Base-by-base conservation (phyloP, 2,113 vertebrate species). In the Strix uralensis region DNA sequence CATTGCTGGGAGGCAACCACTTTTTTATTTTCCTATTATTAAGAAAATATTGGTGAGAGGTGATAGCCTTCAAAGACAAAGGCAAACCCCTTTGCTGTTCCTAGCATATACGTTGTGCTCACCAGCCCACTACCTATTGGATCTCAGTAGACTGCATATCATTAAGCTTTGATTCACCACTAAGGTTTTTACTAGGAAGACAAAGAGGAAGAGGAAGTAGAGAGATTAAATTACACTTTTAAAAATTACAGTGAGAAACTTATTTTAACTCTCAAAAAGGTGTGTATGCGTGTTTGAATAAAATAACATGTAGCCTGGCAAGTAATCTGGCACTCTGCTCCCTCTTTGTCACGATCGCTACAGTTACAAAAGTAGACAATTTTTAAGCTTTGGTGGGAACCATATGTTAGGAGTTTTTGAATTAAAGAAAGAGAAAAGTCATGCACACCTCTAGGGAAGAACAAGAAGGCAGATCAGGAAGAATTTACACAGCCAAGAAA, bases 401-500 rank as follows among this genome's bases (percentile, higher is more conserved):
- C 71, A 58, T 92, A 85, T 81, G 58, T 82, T 80, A 58, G 54
- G 42, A 93, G 7, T 17, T 94, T 86, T 88, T 90, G 67, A 93
- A 63, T 83, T 90, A 81, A 81, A 83, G 77, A 77, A 80, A 86
- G 44, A 85, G 74, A 90, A 55, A n/a, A 90, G 32, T 81, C 47
- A 57, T 84, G 78, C 49, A 65, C 73, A 92, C 83, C 89, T 92
- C 88, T 78, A 81, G 85, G 85, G 88, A 93, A 86, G 88, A 90
- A 94, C 0, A 0, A 95, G 83, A 92, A 93, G 46, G 72, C 69
- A 91, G 65, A 82, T 96, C 62, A 88, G 85, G 74, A 86, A 86
- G 88, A 92, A 90, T 94, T 94, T 94, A 75, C 65, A 40, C 73
- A 79, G 70, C 52, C 78, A 96, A 85, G 88, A 91, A 94, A 89